These are phyloP conservation scores for Melanerpes formicivorus DNA, from an alignment of 2,113 vertebrate genomes.

Conservation along the genomic window DNA sequence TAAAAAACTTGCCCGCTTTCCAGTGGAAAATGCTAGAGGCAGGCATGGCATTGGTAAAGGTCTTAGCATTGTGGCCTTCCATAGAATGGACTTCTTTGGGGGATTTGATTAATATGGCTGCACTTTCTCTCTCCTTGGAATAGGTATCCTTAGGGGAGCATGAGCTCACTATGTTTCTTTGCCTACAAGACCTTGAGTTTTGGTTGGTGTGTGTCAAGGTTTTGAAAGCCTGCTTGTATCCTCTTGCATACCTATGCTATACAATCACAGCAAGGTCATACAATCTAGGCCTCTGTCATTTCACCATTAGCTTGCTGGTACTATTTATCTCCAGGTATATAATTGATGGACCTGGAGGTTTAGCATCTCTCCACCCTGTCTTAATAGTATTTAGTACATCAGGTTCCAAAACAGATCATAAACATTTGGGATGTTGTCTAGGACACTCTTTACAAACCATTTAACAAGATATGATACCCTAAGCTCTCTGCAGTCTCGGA, in stretches of 20 bases:
- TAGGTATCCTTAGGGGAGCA: not conserved
- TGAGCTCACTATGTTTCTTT: not conserved
- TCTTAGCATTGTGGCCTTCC: not conserved
- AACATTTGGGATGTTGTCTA: not conserved
- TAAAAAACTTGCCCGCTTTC: not conserved
- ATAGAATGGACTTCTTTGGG: not conserved
- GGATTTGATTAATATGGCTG: not conserved
- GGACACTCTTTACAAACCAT: not conserved
- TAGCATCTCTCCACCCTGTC: slow-evolving; percentile 17
- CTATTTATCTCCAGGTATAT: not conserved
- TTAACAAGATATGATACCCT: not conserved
- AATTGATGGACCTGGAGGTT: not conserved
- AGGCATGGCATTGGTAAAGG: not conserved
- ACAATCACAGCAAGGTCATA: not conserved
- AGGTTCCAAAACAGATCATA: not conserved
- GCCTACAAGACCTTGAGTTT: not conserved
- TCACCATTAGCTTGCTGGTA: not conserved
- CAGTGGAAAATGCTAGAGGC: not conserved
- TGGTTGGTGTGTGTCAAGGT: not conserved
- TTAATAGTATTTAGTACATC: not conserved
- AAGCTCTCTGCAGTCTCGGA: not conserved
- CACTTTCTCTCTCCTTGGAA: not conserved
- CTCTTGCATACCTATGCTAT: not conserved
- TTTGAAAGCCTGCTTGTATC: not conserved
- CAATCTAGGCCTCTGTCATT: not conserved